Conservation (phyloP, 2,888 invertebrate species). For the Calameuta pallipes region DNA sequence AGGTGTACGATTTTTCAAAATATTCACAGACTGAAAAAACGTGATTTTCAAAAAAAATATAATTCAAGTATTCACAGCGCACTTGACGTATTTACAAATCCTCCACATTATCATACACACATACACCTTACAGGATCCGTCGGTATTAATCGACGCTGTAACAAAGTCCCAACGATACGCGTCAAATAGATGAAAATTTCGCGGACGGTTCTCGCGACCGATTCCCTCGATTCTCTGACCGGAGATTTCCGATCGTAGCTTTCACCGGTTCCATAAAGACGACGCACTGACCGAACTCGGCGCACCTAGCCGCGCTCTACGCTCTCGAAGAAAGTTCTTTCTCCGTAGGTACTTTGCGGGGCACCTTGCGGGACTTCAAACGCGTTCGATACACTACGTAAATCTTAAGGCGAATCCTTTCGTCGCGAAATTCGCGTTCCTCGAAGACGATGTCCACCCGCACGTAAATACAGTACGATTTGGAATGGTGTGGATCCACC, state of each 20-base stretch:
- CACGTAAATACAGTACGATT: neutral
- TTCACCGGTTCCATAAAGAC: slow-evolving; percentile 51
- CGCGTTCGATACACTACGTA: neutral
- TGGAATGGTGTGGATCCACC: neutral
- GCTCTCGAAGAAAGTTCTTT: slow-evolving; percentile 59
- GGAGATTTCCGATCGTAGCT: slow-evolving; percentile 35
- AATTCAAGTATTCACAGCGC: neutral
- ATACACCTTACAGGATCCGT: neutral
- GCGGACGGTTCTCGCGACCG: neutral
- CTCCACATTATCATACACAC: neutral
- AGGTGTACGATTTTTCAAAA: neutral
- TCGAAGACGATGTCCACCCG: neutral
- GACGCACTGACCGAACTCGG: slow-evolving; percentile 40
- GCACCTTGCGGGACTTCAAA: neutral
- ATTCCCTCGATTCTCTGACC: slow-evolving; percentile 10
- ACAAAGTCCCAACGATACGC: neutral
- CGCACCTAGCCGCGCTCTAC: slow-evolving; percentile 32
- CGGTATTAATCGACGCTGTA: neutral
- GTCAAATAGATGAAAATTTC: neutral
- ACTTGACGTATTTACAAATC: neutral
- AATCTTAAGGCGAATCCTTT: neutral
- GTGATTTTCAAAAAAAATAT: neutral
- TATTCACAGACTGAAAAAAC: neutral
- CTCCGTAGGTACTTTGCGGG: slow-evolving; percentile 21
- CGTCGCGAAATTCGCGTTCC: neutral